A percentile compares a stretch with the other conserved stretches of the same genome.
Conservation (phyloP, 2,113 vertebrate species). For the Prionailurus viverrinus region DNA sequence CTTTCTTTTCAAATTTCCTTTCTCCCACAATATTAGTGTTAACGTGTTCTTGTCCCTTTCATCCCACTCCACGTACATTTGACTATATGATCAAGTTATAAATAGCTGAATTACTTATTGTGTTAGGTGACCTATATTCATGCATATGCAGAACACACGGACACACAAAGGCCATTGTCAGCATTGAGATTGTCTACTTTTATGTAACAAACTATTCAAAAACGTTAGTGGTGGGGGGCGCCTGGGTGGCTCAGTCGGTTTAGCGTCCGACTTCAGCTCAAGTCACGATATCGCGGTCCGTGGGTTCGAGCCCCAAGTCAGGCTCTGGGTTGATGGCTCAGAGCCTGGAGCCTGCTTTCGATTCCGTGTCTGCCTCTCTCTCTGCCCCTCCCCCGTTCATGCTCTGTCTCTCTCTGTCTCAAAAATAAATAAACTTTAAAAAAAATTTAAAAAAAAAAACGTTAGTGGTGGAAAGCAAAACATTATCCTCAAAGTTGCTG, state of each 20-base stretch:
- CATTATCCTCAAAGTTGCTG: not conserved
- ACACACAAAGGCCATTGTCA: not conserved
- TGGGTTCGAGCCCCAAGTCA: too few species aligned
- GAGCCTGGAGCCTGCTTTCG: too few species aligned
- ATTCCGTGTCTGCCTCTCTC: too few species aligned
- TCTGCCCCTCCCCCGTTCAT: too few species aligned
- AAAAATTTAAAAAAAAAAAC: not conserved
- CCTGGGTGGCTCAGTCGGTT: too few species aligned
- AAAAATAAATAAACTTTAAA: too few species aligned
- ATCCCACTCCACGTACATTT: not conserved
- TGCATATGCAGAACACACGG: not conserved
- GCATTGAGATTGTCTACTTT: not conserved
- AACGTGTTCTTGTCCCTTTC: not conserved
- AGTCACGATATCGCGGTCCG: accelerated
- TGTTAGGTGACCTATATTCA: not conserved
- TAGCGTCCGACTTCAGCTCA: too few species aligned
- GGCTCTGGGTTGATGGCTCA: too few species aligned
- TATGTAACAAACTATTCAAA: not conserved
- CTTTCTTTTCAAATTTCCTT: not conserved
- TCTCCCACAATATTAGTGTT: not conserved
- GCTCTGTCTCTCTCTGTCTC: too few species aligned
- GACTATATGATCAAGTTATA: not conserved
- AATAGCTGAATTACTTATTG: not conserved
- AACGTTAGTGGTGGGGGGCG: not conserved
- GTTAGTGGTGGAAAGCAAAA: not conserved